Base-by-base conservation (phyloP, 2,888 invertebrate genomes). In the Ochlodes sylvanus region DNA sequence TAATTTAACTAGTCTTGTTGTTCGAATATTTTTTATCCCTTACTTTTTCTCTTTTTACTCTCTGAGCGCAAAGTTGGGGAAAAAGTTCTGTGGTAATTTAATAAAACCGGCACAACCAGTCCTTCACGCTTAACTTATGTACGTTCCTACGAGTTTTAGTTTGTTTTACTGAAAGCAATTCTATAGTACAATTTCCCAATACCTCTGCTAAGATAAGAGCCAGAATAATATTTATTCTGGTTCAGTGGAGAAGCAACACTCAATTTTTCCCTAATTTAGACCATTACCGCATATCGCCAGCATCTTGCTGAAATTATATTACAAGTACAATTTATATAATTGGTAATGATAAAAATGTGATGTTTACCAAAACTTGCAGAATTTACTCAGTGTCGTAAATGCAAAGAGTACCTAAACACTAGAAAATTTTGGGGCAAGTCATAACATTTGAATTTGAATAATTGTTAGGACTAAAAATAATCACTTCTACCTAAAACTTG, bases 1-100 rank as follows among this genome's bases (percentile, higher is more conserved):
- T 27, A 27, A 27, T 27, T 27, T 27, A 27, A 27, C 27, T 9
- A 1, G 17, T 17, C 47, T 41, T 41, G 57, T 44, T 27, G 17
- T 42, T 17, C 38, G 32, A 42, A 66, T 66, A 50, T 65, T 58
- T 60, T 58, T 58, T 15, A 9, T 12, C 9, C 56, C 12, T 17
- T 17, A 57, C 19, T 44, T 60, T 42, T 21, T 42, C 41, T 42
- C 21, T 34, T 44, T 64, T 50, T 17, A 56, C 21, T 57, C 47
- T 38, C 21, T 21, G 38, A 34, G 21, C 47, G 63, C 34, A 64
- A 19, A 57, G 64, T 57, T 27, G 27, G 19, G 14, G 50, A 10
- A 17, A 66, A 66, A 66, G 58, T 66, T 66, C 41, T 19, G 38
- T 19, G 58, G 58, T 66, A 66, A 66, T 66, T 66, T 66, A 66